Evolutionary conservation across 2,797 vertebrate species (phyloP), one percentile per base, ranked within the genome.

Genomic region (Nasua narica): DNA sequence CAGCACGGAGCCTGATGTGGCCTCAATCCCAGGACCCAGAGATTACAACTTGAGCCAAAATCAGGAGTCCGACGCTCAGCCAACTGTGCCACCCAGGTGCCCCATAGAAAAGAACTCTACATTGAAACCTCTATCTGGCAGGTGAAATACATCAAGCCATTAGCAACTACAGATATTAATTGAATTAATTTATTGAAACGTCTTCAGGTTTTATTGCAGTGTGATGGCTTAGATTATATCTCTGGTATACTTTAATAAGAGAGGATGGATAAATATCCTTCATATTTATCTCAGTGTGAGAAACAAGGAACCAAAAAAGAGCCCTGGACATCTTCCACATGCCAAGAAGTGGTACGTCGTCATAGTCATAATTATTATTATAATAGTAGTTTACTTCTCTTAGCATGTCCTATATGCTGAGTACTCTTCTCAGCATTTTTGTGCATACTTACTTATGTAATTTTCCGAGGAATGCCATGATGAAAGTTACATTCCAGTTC

Each of bases 161-260:
- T 43, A 74, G n/a, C 7, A 67, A 58, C 56, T 82, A 23, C 70
- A 62, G 91, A 77, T 90, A 85, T 67, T 58, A 40, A 9, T 25
- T 74, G 5, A 91, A 56, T 87, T 92, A 69, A 91, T 56, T 60
- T 95, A 46, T 76, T 76, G 35, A 6, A 54, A 48, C 56, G 54
- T 50, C 32, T 91, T 81, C 18, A 86, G 9, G 78, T 89, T 77
- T 48, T 79, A 62, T 23, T 89, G 7, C 1, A 82, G 2, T 62
- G 85, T 93, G 3, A 87, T 27, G 46, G 14, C 5, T 69, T 81
- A n/a, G 21, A 88, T 81, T 67, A 16, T 60, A 67, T 54, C 10
- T 29, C 46, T 14, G 5, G 14, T 58, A 15, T 21, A 2, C 82
- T 81, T 91, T 90, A 15, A 23, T 69, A 62, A 84, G 4, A 81